Base-by-base conservation (phyloP, 2,113 vertebrate species). In the Cyphomyrus plagiostoma region DNA sequence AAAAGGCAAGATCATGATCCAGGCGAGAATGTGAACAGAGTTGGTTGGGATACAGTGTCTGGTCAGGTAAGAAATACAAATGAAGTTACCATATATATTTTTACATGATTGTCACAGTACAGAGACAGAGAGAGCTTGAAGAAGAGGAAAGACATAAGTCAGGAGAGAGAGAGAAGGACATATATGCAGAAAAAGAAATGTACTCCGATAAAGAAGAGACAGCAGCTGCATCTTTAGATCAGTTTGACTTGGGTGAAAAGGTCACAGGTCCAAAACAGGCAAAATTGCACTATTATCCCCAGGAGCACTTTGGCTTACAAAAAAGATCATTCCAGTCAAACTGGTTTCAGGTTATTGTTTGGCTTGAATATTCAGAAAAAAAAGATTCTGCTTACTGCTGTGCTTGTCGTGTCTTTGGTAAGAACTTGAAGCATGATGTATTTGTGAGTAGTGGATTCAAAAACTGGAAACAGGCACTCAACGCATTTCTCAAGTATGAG, bases 281-380 rank as follows among this genome's bases (percentile, higher is more conserved):
- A 82, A 42, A 39, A 82, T 82, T 82, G 39, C 77, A 35, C 26
- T 42, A 82, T 82, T 82, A 82, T 42, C 35, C 77, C 35, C 77
- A 82, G 39, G 77, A 82, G 77, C 77, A 39, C 77, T 42, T 45
- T 82, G 77, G 42, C 77, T 39, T 42, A 82, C 39, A 82, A 82
- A 82, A 82, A 45, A 82, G 77, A 82, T 82, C 77, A 82, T 82
- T 82, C 77, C 39, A 82, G 77, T 42, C 4, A 82, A 82, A 42
- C 35, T 82, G 77, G 77, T 82, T 82, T 42, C 77, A 82, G 77
- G 21, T 15, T 82, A 45, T 82, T 45, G 35, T 35, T 39, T 82
- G 39, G 77, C 35, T 82, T 35, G 77, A 82, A 11, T 82, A 42
- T 39, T 82, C 77, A 39, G 26, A 82, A 42, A 82, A 82, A 45